These are phyloP conservation scores for Hippocampus zosterae DNA, from an alignment of 2,113 vertebrate species.

Conservation along the genomic window DNA sequence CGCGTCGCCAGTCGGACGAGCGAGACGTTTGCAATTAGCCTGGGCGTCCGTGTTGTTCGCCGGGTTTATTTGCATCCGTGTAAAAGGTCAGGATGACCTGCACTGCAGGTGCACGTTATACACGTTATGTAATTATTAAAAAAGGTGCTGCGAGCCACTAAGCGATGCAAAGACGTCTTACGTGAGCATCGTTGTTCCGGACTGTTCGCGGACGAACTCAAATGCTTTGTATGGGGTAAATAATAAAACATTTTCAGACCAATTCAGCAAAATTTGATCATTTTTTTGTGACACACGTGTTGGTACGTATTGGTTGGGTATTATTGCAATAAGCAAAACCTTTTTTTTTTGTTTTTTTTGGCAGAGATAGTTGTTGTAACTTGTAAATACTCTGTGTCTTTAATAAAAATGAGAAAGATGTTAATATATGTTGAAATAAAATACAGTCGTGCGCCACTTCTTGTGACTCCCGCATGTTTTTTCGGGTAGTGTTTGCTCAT, in stretches of 20 bases:
- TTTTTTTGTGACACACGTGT: not conserved
- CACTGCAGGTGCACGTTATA: not conserved
- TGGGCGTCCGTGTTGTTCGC: not conserved
- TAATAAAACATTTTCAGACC: not conserved
- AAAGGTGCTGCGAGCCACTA: not conserved
- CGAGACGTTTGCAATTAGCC: not conserved
- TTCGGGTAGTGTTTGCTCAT: not conserved
- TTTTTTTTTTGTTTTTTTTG: slow-evolving; percentile 22
- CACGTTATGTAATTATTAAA: not conserved
- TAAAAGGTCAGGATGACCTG: slow-evolving; percentile 14
- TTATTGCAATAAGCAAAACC: slow-evolving; percentile 19
- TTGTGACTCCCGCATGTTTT: slow-evolving; percentile 32
- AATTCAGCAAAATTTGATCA: not conserved
- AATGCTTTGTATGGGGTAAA: not conserved
- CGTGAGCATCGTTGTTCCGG: slow-evolving; percentile 19
- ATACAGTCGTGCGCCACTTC: slow-evolving; percentile 57
- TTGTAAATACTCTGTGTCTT: slow-evolving; percentile 54
- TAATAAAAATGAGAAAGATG: slow-evolving; percentile 42
- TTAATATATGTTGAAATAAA: slow-evolving; percentile 68
- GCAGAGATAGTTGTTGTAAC: slow-evolving; percentile 37
- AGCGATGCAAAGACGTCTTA: not conserved
- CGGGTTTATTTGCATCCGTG: not conserved
- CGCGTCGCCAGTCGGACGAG: not conserved
- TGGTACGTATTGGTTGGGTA: not conserved
- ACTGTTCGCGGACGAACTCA: slow-evolving; percentile 24